These are phyloP conservation scores for Eumerus sabulonum DNA, from an alignment of 2,888 invertebrate genomes.

Conservation along the genomic window DNA sequence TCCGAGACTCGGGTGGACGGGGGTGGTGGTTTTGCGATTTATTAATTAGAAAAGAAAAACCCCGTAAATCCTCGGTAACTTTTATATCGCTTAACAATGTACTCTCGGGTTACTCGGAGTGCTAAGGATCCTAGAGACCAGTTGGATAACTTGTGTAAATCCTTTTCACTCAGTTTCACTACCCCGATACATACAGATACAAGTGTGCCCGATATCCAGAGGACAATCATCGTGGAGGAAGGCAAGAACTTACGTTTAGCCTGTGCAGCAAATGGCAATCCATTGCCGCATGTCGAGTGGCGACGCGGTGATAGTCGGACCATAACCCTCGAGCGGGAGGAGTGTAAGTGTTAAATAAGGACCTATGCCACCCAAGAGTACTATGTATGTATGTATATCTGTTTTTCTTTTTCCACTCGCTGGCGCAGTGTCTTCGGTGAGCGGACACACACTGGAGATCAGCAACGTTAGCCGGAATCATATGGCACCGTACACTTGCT, in stretches of 20 bases:
- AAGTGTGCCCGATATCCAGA: conserved; percentile 75
- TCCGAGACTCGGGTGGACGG: conserved; percentile 19
- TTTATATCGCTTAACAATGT: conserved; percentile 57
- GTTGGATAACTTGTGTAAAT: conserved; percentile 53
- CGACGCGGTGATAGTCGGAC: conserved; percentile 82
- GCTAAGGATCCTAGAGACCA: conserved; percentile 25
- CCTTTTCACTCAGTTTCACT: conserved; percentile 9
- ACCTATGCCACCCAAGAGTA: conserved; percentile 34
- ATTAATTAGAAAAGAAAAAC: conserved; percentile 55
- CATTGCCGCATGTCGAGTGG: conserved; percentile 90
- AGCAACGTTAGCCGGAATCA: conserved; percentile 85
- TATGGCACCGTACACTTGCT: conserved; percentile 87
- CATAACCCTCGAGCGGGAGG: conserved; percentile 83
- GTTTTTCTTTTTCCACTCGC: conserved; percentile 46
- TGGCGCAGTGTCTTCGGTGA: conserved; percentile 84
- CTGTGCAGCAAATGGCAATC: conserved; percentile 89
- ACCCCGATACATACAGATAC: conserved; percentile 70
- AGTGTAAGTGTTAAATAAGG: conserved; percentile 79
- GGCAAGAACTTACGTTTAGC: conserved; percentile 89
- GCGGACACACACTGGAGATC: conserved; percentile 88
- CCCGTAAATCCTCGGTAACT: conserved; percentile 48
- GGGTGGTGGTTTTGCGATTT: conserved; percentile 54
- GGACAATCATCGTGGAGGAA: conserved; percentile 87
- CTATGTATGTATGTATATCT: conserved; percentile 18
- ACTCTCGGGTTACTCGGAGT: conserved; percentile 22